Percentiles rank a stretch among this genome's conserved stretches.
Conservation (phyloP, 2,797 vertebrate species). For the Sciurus carolinensis region DNA sequence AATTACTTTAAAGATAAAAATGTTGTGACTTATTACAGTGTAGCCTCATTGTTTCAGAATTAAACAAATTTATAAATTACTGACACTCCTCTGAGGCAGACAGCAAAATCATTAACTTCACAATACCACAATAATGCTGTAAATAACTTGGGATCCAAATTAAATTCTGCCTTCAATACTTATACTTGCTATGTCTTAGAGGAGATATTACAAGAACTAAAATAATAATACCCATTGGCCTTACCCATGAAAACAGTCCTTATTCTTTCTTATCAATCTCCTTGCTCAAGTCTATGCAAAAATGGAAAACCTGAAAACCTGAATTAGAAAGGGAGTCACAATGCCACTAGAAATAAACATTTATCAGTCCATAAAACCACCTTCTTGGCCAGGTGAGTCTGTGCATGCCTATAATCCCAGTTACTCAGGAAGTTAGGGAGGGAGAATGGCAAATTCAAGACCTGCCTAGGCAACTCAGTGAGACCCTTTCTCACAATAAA, state of each 20-base stretch:
- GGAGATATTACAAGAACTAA: background rate
- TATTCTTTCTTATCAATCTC: background rate
- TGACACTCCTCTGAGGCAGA: background rate
- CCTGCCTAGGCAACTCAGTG: background rate
- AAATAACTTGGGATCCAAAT: background rate
- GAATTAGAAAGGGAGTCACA: background rate
- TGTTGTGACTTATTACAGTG: background rate
- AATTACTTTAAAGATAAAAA: background rate
- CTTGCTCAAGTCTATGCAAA: background rate
- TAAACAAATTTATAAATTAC: slow-evolving; percentile 13
- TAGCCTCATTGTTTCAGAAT: background rate
- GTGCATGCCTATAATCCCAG: background rate
- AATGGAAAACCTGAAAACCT: background rate
- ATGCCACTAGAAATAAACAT: background rate
- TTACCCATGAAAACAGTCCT: background rate
- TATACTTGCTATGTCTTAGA: background rate
- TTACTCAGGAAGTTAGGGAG: background rate
- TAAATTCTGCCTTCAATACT: slow-evolving; percentile 26
- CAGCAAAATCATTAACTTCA: background rate
- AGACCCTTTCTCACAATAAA: background rate
- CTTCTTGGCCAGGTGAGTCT: background rate
- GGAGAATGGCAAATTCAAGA: background rate
- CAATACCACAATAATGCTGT: background rate
- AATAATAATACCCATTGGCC: background rate
- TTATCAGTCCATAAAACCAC: background rate